phyloP scores from a whole-genome alignment of 1,140 invertebrate genomes.

The Tetraneura akinire region DNA sequence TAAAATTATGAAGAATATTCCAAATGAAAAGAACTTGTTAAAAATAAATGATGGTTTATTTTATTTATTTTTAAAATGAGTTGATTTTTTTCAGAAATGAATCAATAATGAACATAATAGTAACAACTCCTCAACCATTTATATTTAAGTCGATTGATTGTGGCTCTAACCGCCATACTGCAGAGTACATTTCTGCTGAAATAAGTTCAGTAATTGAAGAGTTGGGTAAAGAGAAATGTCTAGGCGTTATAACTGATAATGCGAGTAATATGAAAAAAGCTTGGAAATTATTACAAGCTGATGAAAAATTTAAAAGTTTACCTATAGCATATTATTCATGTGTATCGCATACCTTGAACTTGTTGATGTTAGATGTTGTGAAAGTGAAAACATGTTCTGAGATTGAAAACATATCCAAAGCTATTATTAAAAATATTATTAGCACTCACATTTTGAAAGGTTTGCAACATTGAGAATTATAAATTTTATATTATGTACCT shows the following conservation, averaged over 20 bases:
- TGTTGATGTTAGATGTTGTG: constrained; percentile 1
- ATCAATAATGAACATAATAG: constrained; percentile 7
- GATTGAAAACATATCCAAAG: constrained; percentile 1
- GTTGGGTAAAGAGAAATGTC: constrained; percentile 3
- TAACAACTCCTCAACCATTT: not conserved
- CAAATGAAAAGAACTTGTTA: too few relatives aligned
- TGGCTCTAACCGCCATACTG: not conserved
- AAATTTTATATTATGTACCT: constrained; percentile 15
- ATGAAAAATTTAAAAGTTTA: constrained; percentile 9
- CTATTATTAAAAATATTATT: constrained; percentile 9
- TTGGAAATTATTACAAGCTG: constrained; percentile 1
- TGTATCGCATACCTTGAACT: not conserved
- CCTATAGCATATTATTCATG: constrained; percentile 12
- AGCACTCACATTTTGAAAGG: constrained; percentile 9
- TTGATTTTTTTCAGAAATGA: too few relatives aligned
- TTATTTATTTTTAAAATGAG: too few relatives aligned
- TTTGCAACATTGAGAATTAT: constrained; percentile 9
- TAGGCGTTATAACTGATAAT: constrained; percentile 5
- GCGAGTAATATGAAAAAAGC: not conserved
- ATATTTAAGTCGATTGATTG: not conserved
- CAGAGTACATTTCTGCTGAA: not conserved
- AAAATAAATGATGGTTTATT: too few relatives aligned
- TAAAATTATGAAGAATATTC: too few relatives aligned
- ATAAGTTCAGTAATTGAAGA: not conserved
- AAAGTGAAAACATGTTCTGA: constrained; percentile 14